Evolutionary conservation across 30 jellyfish, hydroid and myxozoan genomes (phyloP).

Genomic region (Aurelia coerulea): DNA sequence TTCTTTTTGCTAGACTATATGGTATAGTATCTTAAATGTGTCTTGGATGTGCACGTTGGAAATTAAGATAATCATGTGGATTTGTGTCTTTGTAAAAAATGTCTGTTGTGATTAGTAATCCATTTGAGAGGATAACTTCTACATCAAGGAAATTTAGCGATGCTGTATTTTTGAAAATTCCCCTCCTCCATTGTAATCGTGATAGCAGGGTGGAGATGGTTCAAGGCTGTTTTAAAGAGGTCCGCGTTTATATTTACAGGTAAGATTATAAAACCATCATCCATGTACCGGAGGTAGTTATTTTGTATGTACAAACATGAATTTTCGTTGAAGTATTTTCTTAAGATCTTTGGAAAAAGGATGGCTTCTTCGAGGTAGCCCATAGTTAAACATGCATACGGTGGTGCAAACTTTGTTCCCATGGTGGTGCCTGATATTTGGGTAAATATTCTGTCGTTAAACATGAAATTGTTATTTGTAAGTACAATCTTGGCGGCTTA

Average conservation of each 20-base stretch:
- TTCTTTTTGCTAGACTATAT: conserved; percentile 18
- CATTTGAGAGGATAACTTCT: conserved; percentile 20
- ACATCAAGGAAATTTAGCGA: conserved; percentile 21
- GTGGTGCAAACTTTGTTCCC: conserved; percentile 37
- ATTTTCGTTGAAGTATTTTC: not conserved
- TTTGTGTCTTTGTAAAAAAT: conserved; percentile 33
- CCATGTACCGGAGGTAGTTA: conserved; percentile 9
- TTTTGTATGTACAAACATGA: not conserved
- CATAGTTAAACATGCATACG: conserved; percentile 23
- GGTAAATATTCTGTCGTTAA: conserved; percentile 6
- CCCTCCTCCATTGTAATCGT: conserved; percentile 24
- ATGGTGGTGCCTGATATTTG: conserved; percentile 27
- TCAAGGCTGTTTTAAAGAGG: conserved; percentile 7
- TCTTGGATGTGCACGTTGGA: conserved; percentile 31
- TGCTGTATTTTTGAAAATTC: not conserved
- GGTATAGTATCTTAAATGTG: conserved; percentile 27
- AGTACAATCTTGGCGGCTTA: conserved; percentile 10
- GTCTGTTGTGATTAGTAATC: not conserved
- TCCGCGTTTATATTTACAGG: not conserved
- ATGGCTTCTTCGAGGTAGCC: conserved; percentile 16
- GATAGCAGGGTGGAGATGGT: conserved; percentile 31
- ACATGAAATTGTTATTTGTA: conserved; percentile 12
- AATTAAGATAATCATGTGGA: conserved; percentile 42
- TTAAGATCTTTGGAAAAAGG: not conserved
- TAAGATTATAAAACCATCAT: conserved; percentile 27